phyloP scores from a whole-genome alignment of 2,797 vertebrate genomes.

The Liparis tanakae region DNA sequence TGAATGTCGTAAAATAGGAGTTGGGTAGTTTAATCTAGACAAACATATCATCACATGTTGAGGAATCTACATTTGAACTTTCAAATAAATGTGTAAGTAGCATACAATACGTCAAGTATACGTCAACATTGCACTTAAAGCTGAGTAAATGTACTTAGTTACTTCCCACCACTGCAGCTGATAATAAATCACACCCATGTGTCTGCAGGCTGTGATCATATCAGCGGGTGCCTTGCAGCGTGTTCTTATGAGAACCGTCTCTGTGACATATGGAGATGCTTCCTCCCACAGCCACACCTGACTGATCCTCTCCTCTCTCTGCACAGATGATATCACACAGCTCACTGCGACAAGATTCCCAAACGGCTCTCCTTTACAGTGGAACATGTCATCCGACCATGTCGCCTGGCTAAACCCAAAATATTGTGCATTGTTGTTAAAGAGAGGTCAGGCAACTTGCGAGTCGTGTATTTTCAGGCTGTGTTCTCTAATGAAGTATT shows the following conservation, averaged over 20 bases:
- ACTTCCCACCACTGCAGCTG: slow-evolving; percentile 24
- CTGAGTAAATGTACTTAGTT: slow-evolving; percentile 34
- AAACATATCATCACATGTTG: not conserved
- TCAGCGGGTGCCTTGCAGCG: slow-evolving; percentile 66
- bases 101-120: not conserved
- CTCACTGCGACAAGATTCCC: slow-evolving; percentile 72
- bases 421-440: slow-evolving; percentile 74
- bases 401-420: slow-evolving; percentile 67
- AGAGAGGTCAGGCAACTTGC: slow-evolving; percentile 76
- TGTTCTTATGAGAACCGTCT: slow-evolving; percentile 62
- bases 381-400: slow-evolving; percentile 72
- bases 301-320: slow-evolving; percentile 59
- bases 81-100: not conserved
- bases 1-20: not conserved
- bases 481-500: slow-evolving; percentile 84
- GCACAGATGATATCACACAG: slow-evolving; percentile 73
- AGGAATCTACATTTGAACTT: not conserved
- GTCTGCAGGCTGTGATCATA: slow-evolving; percentile 61
- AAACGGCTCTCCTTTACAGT: slow-evolving; percentile 60
- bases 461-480: slow-evolving; percentile 71
- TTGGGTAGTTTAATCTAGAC: not conserved
- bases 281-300: slow-evolving; percentile 76
- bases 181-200: slow-evolving; percentile 57
- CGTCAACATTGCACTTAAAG: not conserved
- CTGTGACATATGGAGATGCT: slow-evolving; percentile 72